Conservation (phyloP, 1,140 invertebrate species). For the Myzus persicae region DNA sequence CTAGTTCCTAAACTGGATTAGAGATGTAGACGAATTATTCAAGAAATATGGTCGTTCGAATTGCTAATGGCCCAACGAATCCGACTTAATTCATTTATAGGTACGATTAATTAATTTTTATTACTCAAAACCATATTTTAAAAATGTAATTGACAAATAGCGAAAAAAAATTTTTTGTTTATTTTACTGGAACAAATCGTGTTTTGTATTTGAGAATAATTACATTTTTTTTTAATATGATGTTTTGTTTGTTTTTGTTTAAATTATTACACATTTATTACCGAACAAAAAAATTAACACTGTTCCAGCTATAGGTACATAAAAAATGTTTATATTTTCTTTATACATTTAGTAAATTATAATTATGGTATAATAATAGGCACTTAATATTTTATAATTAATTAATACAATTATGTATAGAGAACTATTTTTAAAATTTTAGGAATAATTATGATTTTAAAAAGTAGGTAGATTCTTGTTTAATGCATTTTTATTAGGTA, state of each 20-base stretch:
- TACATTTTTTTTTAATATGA: neutral
- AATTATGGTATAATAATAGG: neutral
- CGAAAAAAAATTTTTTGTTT: neutral
- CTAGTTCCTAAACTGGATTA: neutral
- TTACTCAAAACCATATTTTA: neutral
- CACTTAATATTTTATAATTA: neutral
- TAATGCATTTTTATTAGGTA: neutral
- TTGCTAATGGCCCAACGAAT: conserved; percentile 4
- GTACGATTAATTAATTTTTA: neutral
- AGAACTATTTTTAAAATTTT: neutral
- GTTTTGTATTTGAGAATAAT: neutral
- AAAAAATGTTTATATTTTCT: neutral
- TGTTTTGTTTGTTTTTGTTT: neutral
- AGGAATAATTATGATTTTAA: neutral
- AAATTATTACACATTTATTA: neutral
- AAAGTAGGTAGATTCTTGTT: neutral
- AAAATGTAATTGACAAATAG: neutral
- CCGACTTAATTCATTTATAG: neutral
- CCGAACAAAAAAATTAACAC: neutral
- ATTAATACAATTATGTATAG: neutral
- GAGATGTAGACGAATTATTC: neutral
- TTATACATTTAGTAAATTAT: neutral
- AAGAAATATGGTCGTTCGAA: neutral
- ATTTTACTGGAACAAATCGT: neutral
- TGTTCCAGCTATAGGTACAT: neutral